phyloP scores from a whole-genome alignment of 2,888 invertebrate species.

The Andricus quercusramuli region DNA sequence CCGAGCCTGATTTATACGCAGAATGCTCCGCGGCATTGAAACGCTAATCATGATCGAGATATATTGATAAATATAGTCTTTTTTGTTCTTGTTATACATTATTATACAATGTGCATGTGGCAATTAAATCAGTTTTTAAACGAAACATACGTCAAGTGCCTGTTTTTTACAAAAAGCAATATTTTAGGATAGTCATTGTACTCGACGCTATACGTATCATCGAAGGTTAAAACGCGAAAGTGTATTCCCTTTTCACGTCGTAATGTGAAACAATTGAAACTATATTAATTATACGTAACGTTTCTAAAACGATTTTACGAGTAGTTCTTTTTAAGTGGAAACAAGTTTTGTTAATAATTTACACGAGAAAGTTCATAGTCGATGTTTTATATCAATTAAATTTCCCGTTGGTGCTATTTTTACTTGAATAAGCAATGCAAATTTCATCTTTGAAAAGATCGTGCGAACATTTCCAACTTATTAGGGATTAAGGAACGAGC shows the following conservation, averaged over 20 bases:
- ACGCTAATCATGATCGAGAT: conserved; percentile 30
- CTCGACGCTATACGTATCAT: conserved; percentile 8
- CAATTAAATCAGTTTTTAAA: conserved; percentile 39
- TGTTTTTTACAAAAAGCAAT: conserved; percentile 38
- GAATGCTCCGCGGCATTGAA: conserved; percentile 39
- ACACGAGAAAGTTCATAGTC: conserved; percentile 18
- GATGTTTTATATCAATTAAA: conserved; percentile 7
- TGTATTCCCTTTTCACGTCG: conserved; percentile 20
- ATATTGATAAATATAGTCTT: conserved; percentile 37
- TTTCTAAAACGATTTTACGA: conserved; percentile 37
- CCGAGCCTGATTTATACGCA: conserved; percentile 31
- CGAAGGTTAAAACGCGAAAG: conserved; percentile 30
- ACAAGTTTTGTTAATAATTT: neutral
- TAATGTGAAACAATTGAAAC: conserved; percentile 14
- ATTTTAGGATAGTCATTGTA: conserved; percentile 38
- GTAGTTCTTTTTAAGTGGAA: conserved; percentile 5
- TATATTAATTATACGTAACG: conserved; percentile 32
- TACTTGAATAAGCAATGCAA: neutral
- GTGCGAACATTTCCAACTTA: conserved; percentile 8
- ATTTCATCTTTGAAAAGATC: conserved; percentile 29
- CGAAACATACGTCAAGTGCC: conserved; percentile 39
- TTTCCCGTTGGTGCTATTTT: conserved; percentile 31
- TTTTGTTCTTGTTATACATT: conserved; percentile 42
- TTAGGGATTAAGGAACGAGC: conserved; percentile 5
- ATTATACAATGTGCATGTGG: conserved; percentile 38